Percentiles rank a stretch among this genome's conserved stretches.
phyloP scores from a whole-genome alignment of 2,113 vertebrate species.

The Elaphurus davidianus region DNA sequence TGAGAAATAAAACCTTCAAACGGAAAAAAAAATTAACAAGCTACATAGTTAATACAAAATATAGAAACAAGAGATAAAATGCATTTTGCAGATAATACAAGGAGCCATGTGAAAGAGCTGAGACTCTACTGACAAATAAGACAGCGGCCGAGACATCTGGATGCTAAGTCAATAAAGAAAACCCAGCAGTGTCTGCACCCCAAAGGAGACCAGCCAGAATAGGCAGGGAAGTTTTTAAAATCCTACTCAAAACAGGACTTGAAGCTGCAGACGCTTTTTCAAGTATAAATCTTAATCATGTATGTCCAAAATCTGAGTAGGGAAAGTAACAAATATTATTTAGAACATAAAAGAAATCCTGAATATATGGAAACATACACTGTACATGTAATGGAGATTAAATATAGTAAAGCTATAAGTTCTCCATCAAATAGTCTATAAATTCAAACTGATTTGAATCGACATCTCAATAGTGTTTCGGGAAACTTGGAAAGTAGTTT shows the following conservation, averaged over 20 bases:
- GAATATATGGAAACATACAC: neutral
- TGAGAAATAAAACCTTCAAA: neutral
- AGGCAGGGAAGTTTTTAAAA: neutral
- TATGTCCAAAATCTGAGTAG: neutral
- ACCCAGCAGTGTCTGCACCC: fast-evolving
- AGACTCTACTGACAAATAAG: neutral
- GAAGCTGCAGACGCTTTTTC: neutral
- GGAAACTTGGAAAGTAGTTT: neutral
- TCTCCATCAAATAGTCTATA: neutral
- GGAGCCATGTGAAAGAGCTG: neutral
- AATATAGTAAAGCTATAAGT: neutral
- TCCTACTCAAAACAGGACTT: neutral
- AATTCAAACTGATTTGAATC: neutral
- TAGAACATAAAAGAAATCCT: neutral
- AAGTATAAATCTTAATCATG: neutral
- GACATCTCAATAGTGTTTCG: neutral
- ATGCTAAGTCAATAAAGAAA: neutral
- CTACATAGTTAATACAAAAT: neutral
- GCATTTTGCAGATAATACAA: neutral
- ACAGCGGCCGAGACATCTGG: too few relatives aligned
- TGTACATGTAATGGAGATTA: neutral
- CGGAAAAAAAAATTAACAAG: neutral
- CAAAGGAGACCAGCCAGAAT: neutral
- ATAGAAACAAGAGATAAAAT: neutral
- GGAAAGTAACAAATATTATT: neutral